Conservation (phyloP, 2,888 invertebrate genomes). For the Melipona beecheii region DNA sequence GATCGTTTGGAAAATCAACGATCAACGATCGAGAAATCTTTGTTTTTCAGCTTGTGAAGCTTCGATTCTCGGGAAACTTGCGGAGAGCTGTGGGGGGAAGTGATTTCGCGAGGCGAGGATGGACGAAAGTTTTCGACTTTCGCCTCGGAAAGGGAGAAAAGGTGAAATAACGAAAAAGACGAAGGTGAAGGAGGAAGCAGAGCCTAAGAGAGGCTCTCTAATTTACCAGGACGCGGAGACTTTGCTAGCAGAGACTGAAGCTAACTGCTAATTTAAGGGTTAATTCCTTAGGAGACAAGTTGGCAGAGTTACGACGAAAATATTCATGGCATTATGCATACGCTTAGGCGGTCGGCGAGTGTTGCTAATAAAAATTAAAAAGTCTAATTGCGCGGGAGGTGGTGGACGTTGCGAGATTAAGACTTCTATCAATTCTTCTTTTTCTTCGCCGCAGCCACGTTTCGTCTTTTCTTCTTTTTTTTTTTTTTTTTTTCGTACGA, state of each 20-base stretch:
- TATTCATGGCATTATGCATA: conserved; percentile 85
- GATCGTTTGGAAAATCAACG: neutral
- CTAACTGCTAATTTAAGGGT: conserved; percentile 85
- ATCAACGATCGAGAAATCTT: conserved; percentile 23
- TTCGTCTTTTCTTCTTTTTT: neutral
- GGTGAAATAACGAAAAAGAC: conserved; percentile 65
- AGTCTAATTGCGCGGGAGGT: conserved; percentile 83
- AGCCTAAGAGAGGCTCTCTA: conserved; percentile 80
- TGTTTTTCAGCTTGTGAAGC: neutral
- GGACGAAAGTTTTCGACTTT: conserved; percentile 72
- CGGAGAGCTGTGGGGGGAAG: neutral
- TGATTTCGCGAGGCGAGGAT: conserved; percentile 57
- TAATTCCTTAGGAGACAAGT: conserved; percentile 85
- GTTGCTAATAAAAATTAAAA: conserved; percentile 84
- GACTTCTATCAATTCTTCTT: conserved; percentile 68
- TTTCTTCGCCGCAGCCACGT: neutral
- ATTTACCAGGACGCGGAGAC: conserved; percentile 83
- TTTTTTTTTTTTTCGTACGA: neutral
- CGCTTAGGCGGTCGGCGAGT: conserved; percentile 80
- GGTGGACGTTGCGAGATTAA: conserved; percentile 71
- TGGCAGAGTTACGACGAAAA: conserved; percentile 84
- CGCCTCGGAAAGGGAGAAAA: conserved; percentile 50
- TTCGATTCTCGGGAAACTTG: conserved; percentile 10
- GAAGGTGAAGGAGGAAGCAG: conserved; percentile 56
- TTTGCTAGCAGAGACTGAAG: conserved; percentile 82